Conservation (phyloP, 2,888 invertebrate genomes). For the Lithophane socia region DNA sequence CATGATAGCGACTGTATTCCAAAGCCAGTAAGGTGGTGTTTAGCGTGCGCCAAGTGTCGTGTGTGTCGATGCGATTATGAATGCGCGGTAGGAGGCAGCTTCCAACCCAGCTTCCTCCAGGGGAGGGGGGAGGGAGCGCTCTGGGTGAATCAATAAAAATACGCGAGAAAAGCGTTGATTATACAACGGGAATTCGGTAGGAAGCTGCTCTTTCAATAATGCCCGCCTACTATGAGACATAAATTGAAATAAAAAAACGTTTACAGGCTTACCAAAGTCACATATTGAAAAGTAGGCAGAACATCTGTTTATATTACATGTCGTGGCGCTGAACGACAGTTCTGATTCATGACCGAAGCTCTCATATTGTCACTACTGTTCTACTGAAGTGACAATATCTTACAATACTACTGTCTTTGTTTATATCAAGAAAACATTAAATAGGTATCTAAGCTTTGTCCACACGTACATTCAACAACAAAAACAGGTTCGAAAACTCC, state of each 20-base stretch:
- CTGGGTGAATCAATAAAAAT: conserved; percentile 89
- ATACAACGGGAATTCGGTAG: conserved; percentile 87
- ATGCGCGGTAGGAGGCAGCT: conserved; percentile 90
- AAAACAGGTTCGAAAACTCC: conserved; percentile 55
- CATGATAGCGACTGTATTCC: conserved; percentile 75
- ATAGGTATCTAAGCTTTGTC: conserved; percentile 15
- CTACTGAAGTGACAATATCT: no score
- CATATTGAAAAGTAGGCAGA: conserved; percentile 68
- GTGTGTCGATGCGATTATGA: conserved; percentile 90
- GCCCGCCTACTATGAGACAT: conserved; percentile 73
- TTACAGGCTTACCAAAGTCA: conserved; percentile 71
- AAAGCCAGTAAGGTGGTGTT: conserved; percentile 79
- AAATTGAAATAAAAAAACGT: conserved; percentile 76
- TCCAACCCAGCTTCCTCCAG: conserved; percentile 85
- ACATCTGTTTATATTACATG: conserved; percentile 62
- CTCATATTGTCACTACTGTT: conserved; percentile 15
- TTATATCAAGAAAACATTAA: conserved; percentile 21
- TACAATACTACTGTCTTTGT: conserved; percentile 6
- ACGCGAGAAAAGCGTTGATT: conserved; percentile 90
- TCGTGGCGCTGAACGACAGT: conserved; percentile 29
- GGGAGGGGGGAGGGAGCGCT: conserved; percentile 76
- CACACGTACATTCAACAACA: conserved; percentile 40
- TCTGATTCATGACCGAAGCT: conserved; percentile 39
- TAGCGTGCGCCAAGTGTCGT: conserved; percentile 75
- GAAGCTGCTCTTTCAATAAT: conserved; percentile 85